phyloP scores from a whole-genome alignment of 2,113 vertebrate genomes.

The Dasyprocta punctata region DNA sequence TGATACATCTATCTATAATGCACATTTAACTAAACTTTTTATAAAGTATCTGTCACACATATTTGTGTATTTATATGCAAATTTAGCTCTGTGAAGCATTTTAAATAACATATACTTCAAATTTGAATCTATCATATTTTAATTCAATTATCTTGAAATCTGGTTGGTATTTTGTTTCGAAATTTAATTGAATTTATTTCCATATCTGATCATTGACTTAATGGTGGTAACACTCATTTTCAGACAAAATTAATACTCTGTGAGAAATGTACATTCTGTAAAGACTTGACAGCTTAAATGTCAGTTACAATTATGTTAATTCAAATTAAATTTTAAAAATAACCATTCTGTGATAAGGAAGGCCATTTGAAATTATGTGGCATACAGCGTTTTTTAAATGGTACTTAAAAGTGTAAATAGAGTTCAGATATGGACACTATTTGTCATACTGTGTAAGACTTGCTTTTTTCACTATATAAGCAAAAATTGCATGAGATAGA shows the following conservation, averaged over 20 bases:
- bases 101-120: slow-evolving; percentile 31
- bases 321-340: slow-evolving; percentile 56
- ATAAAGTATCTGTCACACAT: background rate
- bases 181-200: slow-evolving; percentile 68
- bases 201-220: slow-evolving; percentile 59
- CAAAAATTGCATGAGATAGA: slow-evolving; percentile 26
- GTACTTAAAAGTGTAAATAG: slow-evolving; percentile 76
- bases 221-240: slow-evolving; percentile 30
- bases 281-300: slow-evolving; percentile 62
- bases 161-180: slow-evolving; percentile 47
- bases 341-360: slow-evolving; percentile 64
- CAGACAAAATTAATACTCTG: slow-evolving; percentile 27
- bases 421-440: background rate
- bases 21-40: background rate
- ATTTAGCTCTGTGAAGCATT: background rate
- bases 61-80: background rate
- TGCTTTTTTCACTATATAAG: background rate
- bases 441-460: slow-evolving; percentile 46
- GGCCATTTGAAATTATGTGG: slow-evolving; percentile 71
- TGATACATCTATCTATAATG: background rate
- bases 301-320: slow-evolving; percentile 62
- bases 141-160: slow-evolving; percentile 63
- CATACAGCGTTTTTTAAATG: slow-evolving; percentile 76
- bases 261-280: slow-evolving; percentile 27
- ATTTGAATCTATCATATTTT: background rate